Evolutionary conservation across 2,797 vertebrate genomes (phyloP).

Genomic region (Molossus molossus): DNA sequence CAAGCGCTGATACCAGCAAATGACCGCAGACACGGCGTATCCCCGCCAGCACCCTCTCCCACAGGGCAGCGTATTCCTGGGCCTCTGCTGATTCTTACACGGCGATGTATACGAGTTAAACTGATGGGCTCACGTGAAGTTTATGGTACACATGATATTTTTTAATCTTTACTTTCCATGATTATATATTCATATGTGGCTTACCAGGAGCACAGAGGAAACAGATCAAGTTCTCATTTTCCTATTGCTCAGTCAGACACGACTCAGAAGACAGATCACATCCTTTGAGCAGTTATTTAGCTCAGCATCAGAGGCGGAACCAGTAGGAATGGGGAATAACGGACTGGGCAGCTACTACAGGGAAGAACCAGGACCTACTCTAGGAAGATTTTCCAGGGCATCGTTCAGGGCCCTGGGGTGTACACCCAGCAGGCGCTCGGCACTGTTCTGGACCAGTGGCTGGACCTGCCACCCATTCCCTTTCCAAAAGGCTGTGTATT

Average conservation of each 20-base stretch:
- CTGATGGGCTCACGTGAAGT: background rate
- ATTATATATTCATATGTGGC: background rate
- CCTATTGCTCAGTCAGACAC: background rate
- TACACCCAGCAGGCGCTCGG: accelerated
- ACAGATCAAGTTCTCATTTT: background rate
- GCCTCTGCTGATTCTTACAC: background rate
- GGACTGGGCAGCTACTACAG: background rate
- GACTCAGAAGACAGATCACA: background rate
- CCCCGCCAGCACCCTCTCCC: background rate
- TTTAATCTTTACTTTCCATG: background rate
- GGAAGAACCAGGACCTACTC: background rate
- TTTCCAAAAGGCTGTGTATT: background rate
- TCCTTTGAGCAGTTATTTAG: background rate
- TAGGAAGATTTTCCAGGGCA: background rate
- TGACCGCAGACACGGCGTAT: background rate
- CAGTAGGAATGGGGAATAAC: background rate
- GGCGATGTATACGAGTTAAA: background rate
- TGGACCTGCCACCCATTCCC: too few relatives aligned
- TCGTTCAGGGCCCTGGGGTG: background rate
- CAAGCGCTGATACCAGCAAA: too few relatives aligned
- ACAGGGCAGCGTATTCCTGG: background rate
- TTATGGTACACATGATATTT: background rate
- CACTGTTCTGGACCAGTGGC: background rate
- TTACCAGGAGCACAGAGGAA: background rate
- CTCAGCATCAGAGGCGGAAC: background rate